A percentile compares a stretch with the other conserved stretches of the same genome.
Conservation (phyloP, 2,113 vertebrate genomes). For the Platichthys flesus region DNA sequence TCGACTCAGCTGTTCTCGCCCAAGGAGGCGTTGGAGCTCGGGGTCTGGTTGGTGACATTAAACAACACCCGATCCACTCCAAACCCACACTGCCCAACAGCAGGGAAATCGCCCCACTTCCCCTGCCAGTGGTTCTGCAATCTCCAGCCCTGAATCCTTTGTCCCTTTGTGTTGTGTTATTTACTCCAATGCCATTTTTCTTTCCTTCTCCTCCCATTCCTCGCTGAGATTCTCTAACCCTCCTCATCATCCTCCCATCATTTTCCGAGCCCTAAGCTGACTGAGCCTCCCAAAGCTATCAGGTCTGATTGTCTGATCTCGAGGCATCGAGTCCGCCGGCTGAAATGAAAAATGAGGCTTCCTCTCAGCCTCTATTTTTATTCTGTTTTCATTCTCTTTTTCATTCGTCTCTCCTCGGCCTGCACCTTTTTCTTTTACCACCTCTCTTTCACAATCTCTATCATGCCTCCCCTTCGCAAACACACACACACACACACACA, state of each 20-base stretch:
- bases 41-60: slow-evolving; percentile 55
- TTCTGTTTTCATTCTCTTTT: slow-evolving; percentile 70
- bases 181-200: slow-evolving; percentile 62
- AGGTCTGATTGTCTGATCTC: slow-evolving; percentile 77
- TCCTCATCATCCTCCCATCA: slow-evolving; percentile 72
- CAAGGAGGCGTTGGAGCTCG: slow-evolving; percentile 27
- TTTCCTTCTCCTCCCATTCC: slow-evolving; percentile 31
- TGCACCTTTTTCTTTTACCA: slow-evolving; percentile 48
- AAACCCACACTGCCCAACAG: slow-evolving; percentile 47
- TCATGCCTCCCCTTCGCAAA: neutral
- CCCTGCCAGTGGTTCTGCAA: slow-evolving; percentile 45
- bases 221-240: slow-evolving; percentile 59
- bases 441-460: slow-evolving; percentile 40
- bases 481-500: slow-evolving; percentile 8
- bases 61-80: slow-evolving; percentile 47
- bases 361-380: slow-evolving; percentile 71
- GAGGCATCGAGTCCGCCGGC: slow-evolving; percentile 61
- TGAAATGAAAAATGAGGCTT: slow-evolving; percentile 77
- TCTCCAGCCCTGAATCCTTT: slow-evolving; percentile 56
- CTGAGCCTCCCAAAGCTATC: slow-evolving; percentile 77
- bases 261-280: slow-evolving; percentile 72
- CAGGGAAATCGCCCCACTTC: slow-evolving; percentile 49
- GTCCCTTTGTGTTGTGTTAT: slow-evolving; percentile 55
- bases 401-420: slow-evolving; percentile 56
- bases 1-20: slow-evolving; percentile 57